Evolutionary conservation across 2,888 invertebrate genomes (phyloP).

Genomic region (Xestia rhomboidea): DNA sequence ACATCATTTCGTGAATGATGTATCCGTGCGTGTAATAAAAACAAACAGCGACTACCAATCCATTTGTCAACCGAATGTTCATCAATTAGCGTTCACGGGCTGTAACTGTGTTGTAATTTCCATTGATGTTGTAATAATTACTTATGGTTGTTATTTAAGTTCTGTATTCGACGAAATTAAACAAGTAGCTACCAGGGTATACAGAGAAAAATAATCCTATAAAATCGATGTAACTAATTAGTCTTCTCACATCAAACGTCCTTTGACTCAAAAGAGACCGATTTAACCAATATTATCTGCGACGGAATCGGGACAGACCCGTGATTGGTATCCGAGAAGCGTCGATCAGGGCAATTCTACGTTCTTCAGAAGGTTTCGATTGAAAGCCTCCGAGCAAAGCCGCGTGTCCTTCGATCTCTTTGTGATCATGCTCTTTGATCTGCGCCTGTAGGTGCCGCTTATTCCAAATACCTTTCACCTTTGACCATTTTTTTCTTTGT

Average conservation of each 20-base stretch:
- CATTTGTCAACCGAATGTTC: constrained; percentile 26
- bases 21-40: background rate
- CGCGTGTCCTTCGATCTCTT: constrained; percentile 75
- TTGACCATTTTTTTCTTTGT: constrained; percentile 78
- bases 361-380: constrained; percentile 64
- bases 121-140: background rate
- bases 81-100: background rate
- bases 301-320: constrained; percentile 50
- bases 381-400: constrained; percentile 62
- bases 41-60: constrained; percentile 12
- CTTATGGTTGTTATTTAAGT: constrained; percentile 4
- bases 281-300: constrained; percentile 56
- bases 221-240: constrained; percentile 40
- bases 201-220: background rate
- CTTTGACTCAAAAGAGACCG: constrained; percentile 57
- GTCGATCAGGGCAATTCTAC: constrained; percentile 68
- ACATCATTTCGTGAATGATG: background rate
- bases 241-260: constrained; percentile 41
- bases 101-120: background rate
- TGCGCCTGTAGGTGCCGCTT: constrained; percentile 72
- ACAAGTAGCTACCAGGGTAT: background rate
- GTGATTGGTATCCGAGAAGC: constrained; percentile 62
- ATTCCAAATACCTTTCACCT: constrained; percentile 79
- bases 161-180: background rate
- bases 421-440: constrained; percentile 79